Evolutionary conservation across 2,888 invertebrate genomes (phyloP).

Genomic region (Ichneumon xanthorius): DNA sequence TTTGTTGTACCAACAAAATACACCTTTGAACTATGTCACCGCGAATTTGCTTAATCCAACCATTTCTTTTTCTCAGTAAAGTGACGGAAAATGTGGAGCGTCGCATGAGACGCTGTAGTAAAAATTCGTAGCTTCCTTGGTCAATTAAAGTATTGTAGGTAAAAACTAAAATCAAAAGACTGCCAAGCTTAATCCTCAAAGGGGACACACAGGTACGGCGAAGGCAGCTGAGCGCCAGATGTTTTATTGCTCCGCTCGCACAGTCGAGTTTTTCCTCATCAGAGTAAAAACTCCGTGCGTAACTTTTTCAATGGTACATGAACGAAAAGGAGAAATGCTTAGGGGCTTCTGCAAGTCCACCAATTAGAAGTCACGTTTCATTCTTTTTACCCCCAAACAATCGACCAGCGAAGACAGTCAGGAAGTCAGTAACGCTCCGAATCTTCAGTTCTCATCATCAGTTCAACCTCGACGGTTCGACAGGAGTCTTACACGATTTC

Average conservation of each 20-base stretch:
- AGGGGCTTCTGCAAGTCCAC: not conserved
- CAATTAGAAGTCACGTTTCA: not conserved
- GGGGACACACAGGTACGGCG: not conserved
- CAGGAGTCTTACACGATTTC: not conserved
- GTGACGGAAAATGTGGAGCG: too few relatives aligned
- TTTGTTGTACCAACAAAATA: too few relatives aligned
- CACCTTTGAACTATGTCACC: too few relatives aligned
- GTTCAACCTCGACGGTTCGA: not conserved
- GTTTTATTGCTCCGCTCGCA: not conserved
- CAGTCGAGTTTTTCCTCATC: not conserved
- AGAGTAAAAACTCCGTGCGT: not conserved
- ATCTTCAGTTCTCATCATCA: not conserved
- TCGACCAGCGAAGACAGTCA: not conserved
- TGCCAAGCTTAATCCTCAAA: not conserved
- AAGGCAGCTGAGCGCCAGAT: not conserved
- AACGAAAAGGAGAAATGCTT: not conserved
- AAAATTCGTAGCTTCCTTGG: too few relatives aligned
- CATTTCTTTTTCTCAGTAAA: too few relatives aligned
- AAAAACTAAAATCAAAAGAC: not conserved
- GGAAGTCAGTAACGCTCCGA: not conserved
- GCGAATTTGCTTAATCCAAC: too few relatives aligned
- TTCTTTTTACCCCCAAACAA: not conserved
- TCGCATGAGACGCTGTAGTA: too few relatives aligned
- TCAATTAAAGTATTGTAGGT: too few relatives aligned
- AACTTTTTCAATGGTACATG: not conserved